phyloP scores from a whole-genome alignment of 2,113 vertebrate species.

The Excalfactoria chinensis region DNA sequence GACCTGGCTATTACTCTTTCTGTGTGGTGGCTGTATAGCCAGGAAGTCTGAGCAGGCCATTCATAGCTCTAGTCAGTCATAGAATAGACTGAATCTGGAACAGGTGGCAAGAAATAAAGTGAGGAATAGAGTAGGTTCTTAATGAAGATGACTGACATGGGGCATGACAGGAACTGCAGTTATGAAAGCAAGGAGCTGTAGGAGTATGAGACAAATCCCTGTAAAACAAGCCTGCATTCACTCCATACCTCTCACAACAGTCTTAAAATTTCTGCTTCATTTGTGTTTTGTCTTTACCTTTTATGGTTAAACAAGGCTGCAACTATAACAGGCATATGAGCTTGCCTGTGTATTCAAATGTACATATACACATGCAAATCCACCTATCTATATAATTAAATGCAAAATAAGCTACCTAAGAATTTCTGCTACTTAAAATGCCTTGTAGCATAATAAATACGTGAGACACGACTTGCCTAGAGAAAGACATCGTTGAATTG shows the following conservation, averaged over 20 bases:
- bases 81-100: background rate
- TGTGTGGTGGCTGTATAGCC: rapidly evolving
- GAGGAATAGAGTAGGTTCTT: background rate
- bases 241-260: background rate
- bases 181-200: background rate
- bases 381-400: background rate
- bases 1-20: background rate
- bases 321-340: background rate
- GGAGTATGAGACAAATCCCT: background rate
- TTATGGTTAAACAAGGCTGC: background rate
- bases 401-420: background rate
- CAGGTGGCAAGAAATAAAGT: background rate
- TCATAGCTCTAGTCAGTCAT: background rate
- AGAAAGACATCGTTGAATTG: background rate
- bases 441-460: background rate
- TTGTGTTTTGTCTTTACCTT: background rate
- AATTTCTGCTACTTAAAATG: background rate
- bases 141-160: background rate
- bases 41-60: background rate
- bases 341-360: background rate
- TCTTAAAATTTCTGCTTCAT: background rate
- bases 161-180: background rate
- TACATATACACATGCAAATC: background rate
- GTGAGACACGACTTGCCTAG: background rate
- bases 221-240: background rate